A percentile compares a stretch with the other conserved stretches of the same genome.
phyloP scores from a whole-genome alignment of 2,888 invertebrate species.

The Onthophagus sagittarius region DNA sequence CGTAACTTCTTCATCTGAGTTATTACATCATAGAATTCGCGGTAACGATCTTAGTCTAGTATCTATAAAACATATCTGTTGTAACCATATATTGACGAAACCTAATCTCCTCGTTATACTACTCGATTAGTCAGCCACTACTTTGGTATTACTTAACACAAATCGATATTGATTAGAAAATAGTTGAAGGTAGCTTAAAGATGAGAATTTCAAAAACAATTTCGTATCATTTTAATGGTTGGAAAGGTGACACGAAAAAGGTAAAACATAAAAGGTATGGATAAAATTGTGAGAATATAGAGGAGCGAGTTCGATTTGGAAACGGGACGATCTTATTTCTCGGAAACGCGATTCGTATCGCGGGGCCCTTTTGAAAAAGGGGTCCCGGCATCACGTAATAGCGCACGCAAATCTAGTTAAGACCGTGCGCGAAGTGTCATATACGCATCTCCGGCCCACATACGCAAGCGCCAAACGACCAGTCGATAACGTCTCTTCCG shows the following conservation, averaged over 20 bases:
- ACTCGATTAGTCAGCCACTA: no score
- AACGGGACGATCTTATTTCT: background rate
- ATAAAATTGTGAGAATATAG: background rate
- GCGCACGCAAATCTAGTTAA: background rate
- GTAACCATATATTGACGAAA: no score
- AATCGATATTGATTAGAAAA: no score
- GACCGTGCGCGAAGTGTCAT: background rate
- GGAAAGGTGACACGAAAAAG: background rate
- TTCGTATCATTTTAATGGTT: no score
- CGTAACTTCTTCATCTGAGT: no score
- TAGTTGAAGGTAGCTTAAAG: no score
- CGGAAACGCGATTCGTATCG: background rate
- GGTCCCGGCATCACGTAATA: background rate
- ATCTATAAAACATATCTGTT: no score
- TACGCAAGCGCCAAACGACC: slow-evolving; percentile 40
- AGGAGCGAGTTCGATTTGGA: background rate
- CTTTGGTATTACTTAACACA: no score
- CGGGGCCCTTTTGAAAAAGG: background rate
- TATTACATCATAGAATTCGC: no score
- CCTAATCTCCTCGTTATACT: no score
- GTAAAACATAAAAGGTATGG: background rate
- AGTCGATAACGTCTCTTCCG: slow-evolving; percentile 43
- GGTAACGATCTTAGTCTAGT: no score
- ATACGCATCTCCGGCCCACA: background rate
- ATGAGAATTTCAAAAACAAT: no score